A percentile compares a stretch with the other conserved stretches of the same genome.
These are phyloP conservation scores for Pristis pectinata DNA, from an alignment of 2,797 vertebrate species.

Conservation along the genomic window DNA sequence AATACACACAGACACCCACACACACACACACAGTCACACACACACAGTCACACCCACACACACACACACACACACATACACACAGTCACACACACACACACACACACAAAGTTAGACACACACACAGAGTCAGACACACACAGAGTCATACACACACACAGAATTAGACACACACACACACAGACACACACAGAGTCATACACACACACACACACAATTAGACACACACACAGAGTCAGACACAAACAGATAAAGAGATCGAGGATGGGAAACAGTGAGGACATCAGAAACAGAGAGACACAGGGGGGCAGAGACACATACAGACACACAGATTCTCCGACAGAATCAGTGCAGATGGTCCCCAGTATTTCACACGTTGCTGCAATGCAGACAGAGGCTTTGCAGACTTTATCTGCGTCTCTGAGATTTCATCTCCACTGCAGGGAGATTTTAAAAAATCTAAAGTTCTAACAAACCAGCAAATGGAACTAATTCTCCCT, in stretches of 20 bases:
- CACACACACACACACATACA: too few species aligned
- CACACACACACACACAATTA: neutral
- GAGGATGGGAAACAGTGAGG: neutral
- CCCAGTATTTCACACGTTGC: neutral
- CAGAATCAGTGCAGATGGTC: neutral
- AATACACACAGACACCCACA: too few species aligned
- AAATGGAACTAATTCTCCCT: neutral
- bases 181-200: neutral
- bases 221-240: neutral
- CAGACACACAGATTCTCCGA: too few species aligned
- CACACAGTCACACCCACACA: too few species aligned
- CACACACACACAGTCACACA: conserved; percentile 42
- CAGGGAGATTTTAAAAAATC: neutral
- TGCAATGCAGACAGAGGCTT: conserved; percentile 10
- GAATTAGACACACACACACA: too few species aligned
- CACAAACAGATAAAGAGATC: neutral
- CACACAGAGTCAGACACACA: neutral
- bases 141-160: too few species aligned
- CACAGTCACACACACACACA: too few species aligned
- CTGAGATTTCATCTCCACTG: neutral
- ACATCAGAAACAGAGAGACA: too few species aligned
- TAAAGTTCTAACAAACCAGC: neutral
- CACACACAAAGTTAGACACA: neutral
- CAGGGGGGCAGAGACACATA: neutral
- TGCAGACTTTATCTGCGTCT: neutral